Evolutionary conservation across 2,888 invertebrate genomes (phyloP).

Genomic region (Agriopis leucophaearia): DNA sequence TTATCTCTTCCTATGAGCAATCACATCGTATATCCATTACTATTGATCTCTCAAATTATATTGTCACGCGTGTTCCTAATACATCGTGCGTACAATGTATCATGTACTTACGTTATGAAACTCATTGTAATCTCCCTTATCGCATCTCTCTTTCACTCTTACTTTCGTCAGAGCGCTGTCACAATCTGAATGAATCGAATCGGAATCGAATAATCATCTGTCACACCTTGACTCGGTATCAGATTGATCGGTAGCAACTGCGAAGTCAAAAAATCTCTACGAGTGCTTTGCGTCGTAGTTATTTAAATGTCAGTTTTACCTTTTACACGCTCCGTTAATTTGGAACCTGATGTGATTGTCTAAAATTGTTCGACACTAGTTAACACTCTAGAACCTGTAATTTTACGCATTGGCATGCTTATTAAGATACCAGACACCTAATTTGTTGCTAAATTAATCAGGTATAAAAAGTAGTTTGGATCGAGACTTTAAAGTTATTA

Average conservation of each 20-base stretch:
- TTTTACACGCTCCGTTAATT: constrained; percentile 29
- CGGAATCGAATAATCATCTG: constrained; percentile 62
- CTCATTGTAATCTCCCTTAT: constrained; percentile 68
- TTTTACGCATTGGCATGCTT: constrained; percentile 23
- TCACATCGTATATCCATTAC: constrained; percentile 46
- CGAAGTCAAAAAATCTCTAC: constrained; percentile 53
- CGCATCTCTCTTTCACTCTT: constrained; percentile 65
- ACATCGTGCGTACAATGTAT: constrained; percentile 61
- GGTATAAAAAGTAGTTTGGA: constrained; percentile 25
- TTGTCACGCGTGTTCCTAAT: constrained; percentile 69
- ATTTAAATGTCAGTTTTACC: constrained; percentile 26
- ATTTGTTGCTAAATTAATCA: constrained; percentile 29
- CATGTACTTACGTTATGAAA: constrained; percentile 63
- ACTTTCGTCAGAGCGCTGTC: constrained; percentile 68
- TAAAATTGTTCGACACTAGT: constrained; percentile 19
- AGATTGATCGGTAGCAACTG: constrained; percentile 61
- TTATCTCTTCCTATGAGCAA: constrained; percentile 36
- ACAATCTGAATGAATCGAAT: constrained; percentile 55
- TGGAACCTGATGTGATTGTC: constrained; percentile 26
- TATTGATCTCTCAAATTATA: constrained; percentile 65
- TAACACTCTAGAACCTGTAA: constrained; percentile 29
- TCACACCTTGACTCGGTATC: constrained; percentile 71
- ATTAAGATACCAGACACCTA: constrained; percentile 27
- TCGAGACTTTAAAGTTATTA: constrained; percentile 23
- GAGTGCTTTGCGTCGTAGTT: constrained; percentile 12